Conservation (phyloP, 2,113 vertebrate genomes). For the Heteronetta atricapilla region DNA sequence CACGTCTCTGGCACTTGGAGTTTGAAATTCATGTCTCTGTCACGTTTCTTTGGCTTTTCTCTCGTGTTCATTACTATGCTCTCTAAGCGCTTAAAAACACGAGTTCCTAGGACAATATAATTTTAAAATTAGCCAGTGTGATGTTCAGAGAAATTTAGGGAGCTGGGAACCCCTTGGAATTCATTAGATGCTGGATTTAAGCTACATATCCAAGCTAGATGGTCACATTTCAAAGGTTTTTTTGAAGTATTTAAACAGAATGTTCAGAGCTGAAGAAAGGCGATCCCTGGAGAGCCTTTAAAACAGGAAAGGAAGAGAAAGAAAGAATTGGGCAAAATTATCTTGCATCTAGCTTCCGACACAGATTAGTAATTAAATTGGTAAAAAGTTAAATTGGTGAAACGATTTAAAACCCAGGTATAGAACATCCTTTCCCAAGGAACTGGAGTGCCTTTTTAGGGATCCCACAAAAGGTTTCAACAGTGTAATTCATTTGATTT, state of each 20-base stretch:
- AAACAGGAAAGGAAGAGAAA: background rate
- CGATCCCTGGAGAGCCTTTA: background rate
- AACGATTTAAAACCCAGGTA: background rate
- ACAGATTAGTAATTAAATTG: background rate
- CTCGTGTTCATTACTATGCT: background rate
- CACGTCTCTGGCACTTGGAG: background rate
- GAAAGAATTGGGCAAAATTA: slow-evolving; percentile 2
- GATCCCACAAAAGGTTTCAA: background rate
- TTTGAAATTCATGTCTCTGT: slow-evolving; percentile 14
- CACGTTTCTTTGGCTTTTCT: background rate
- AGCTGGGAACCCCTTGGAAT: slow-evolving; percentile 3
- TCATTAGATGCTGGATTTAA: slow-evolving; percentile 2
- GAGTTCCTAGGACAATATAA: slow-evolving; percentile 17
- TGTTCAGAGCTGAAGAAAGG: background rate
- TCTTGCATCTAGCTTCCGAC: background rate
- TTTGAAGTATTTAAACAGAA: background rate
- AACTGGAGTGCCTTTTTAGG: background rate
- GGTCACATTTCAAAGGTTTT: background rate
- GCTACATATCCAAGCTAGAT: background rate
- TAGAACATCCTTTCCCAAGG: background rate
- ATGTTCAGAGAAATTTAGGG: background rate
- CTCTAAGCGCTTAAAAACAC: background rate
- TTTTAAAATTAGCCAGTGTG: background rate
- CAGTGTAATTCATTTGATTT: slow-evolving; percentile 6
- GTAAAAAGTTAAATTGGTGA: slow-evolving; percentile 6